Percentiles rank a stretch among this genome's conserved stretches.
These are phyloP conservation scores for Drosophila mojavensis DNA, from an alignment of 1,140 invertebrate genomes.

Conservation along the genomic window DNA sequence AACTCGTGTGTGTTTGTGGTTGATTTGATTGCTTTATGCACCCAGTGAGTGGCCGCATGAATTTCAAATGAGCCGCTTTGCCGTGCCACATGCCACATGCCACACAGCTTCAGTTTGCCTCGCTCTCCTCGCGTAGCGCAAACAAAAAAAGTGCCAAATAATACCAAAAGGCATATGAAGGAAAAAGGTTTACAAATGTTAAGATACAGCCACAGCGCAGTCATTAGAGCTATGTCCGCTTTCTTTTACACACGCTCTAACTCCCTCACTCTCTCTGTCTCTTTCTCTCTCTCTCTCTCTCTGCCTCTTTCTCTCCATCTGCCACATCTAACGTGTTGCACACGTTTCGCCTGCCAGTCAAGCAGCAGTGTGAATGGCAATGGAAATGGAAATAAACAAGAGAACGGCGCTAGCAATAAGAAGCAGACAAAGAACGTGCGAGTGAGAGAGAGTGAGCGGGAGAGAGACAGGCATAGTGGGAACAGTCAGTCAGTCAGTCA, in stretches of 20 bases:
- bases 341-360: conserved; percentile 63
- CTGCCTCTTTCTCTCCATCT: neutral
- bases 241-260: neutral
- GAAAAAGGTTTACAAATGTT: conserved; percentile 39
- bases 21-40: conserved; percentile 84
- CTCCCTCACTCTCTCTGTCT: neutral
- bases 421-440: neutral
- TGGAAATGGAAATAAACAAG: conserved; percentile 54
- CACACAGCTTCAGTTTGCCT: neutral
- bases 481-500: conserved; percentile 1
- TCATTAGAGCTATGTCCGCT: conserved; percentile 56
- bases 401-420: conserved; percentile 15
- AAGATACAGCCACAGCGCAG: conserved; percentile 55
- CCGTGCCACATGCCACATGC: conserved; percentile 1
- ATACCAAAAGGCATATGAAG: conserved; percentile 23
- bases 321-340: conserved; percentile 69
- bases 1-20: conserved; percentile 65
- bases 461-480: neutral
- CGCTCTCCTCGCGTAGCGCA: neutral
- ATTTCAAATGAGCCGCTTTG: conserved; percentile 75
- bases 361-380: conserved; percentile 18
- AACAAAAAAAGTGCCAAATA: conserved; percentile 42
- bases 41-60: conserved; percentile 82
- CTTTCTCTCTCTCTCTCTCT: neutral
- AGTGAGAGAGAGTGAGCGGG: neutral